Percentiles rank a stretch among this genome's conserved stretches.
Evolutionary conservation across 1,140 invertebrate species (phyloP).

Genomic region (Zaprionus nigranus): DNA sequence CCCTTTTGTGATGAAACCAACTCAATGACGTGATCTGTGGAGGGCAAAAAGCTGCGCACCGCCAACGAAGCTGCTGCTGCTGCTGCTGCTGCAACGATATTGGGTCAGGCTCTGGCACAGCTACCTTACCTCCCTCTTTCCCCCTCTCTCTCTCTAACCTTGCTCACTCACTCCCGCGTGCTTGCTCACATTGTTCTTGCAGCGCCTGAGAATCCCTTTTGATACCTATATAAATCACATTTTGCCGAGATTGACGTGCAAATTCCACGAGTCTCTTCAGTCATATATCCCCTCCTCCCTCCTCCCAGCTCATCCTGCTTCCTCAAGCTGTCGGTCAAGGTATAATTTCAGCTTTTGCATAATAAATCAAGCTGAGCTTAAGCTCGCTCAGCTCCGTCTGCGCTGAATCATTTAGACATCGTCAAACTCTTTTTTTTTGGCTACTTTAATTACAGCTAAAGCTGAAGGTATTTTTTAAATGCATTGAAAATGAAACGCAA

Average conservation of each 20-base stretch:
- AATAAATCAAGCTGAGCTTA: constrained; percentile 74
- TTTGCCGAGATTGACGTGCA: constrained; percentile 71
- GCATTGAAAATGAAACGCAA: constrained; percentile 28
- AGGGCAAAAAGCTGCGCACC: constrained; percentile 42
- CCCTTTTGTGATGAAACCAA: constrained; percentile 81
- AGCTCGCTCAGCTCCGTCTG: constrained; percentile 22
- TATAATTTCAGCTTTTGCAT: constrained; percentile 74
- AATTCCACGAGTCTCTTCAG: constrained; percentile 50
- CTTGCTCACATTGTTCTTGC: constrained; percentile 1
- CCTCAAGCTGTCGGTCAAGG: constrained; percentile 30
- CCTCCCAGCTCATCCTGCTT: background rate
- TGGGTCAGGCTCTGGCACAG: constrained; percentile 30
- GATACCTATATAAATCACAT: constrained; percentile 77
- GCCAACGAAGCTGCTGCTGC: constrained; percentile 42
- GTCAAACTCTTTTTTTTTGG: constrained; percentile 28
- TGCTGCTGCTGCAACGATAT: constrained; percentile 11
- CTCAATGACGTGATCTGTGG: constrained; percentile 81
- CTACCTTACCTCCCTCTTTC: background rate
- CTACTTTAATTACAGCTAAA: constrained; percentile 72
- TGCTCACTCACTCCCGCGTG: background rate
- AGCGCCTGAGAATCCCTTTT: constrained; percentile 40
- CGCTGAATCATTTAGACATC: constrained; percentile 26
- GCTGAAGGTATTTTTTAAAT: constrained; percentile 74
- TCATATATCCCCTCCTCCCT: background rate
- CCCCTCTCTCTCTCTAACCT: background rate